Conservation (phyloP, 64 coral and sea anemone species). For the Hydrozoanthus tunicans region DNA sequence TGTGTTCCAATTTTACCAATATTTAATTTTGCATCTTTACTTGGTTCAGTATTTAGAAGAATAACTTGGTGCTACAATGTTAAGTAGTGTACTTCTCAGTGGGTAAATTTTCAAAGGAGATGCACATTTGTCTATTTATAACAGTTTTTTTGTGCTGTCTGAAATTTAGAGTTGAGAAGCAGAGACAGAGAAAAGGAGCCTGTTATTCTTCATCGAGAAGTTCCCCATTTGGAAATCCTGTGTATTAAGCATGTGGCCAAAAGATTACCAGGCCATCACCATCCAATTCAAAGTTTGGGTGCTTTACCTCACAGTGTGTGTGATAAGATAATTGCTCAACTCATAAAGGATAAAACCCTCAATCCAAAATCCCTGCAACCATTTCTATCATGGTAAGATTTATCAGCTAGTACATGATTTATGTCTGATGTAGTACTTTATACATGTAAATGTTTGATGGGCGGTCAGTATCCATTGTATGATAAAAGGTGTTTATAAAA, state of each 20-base stretch:
- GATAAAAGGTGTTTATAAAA: too few species aligned
- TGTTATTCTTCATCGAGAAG: constrained; percentile 61
- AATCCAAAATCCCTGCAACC: constrained; percentile 82
- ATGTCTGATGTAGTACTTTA: background rate
- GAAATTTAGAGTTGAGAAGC: constrained; percentile 3
- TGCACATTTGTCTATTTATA: background rate
- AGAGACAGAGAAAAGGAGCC: constrained; percentile 44
- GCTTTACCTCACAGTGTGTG: constrained; percentile 74
- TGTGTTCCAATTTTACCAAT: too few species aligned
- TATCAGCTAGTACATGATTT: background rate
- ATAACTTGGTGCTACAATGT: too few species aligned
- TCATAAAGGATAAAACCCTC: constrained; percentile 85
- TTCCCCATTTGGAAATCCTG: constrained; percentile 64
- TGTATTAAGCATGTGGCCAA: constrained; percentile 73
- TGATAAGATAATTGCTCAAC: constrained; percentile 74
- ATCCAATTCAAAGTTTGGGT: constrained; percentile 71
- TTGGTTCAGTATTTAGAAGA: too few species aligned
- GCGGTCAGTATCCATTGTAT: too few species aligned
- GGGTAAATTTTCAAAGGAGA: background rate
- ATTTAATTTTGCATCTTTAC: too few species aligned
- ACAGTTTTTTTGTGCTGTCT: background rate
- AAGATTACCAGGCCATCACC: constrained; percentile 73
- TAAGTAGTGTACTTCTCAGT: too few species aligned
- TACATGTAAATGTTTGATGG: background rate
- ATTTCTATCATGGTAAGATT: constrained; percentile 79